Evolutionary conservation across 2,797 vertebrate species (phyloP).

Genomic region (Melanotaenia pygmaea): DNA sequence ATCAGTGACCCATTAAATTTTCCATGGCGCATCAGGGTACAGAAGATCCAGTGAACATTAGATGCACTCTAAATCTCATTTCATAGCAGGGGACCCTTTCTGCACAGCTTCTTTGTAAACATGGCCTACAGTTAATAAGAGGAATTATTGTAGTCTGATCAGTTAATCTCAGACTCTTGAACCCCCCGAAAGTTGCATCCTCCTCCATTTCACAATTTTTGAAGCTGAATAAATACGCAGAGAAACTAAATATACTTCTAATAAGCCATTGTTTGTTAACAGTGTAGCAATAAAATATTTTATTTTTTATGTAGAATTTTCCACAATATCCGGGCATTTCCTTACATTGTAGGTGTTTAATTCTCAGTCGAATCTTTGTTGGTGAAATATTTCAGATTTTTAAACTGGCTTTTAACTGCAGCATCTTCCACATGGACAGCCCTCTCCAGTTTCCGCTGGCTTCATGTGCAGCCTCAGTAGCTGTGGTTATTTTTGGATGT

Average conservation of each 20-base stretch:
- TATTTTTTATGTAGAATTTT: constrained; percentile 3
- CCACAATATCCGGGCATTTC: not conserved
- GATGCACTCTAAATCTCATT: constrained; percentile 50
- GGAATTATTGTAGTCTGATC: constrained; percentile 27
- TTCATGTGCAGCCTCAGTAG: constrained; percentile 35
- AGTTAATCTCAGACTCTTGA: not conserved
- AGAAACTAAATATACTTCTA: constrained; percentile 8
- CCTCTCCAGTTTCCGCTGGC: constrained; percentile 29
- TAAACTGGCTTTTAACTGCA: constrained; percentile 21
- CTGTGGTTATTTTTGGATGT: constrained; percentile 65
- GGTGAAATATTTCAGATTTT: constrained; percentile 26
- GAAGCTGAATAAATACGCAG: constrained; percentile 12
- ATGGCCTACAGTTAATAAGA: constrained; percentile 55
- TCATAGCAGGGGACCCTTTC: constrained; percentile 52
- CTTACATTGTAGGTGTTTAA: not conserved
- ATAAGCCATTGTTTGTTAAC: not conserved
- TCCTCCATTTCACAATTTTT: constrained; percentile 34
- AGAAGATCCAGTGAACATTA: constrained; percentile 7
- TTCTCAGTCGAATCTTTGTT: constrained; percentile 17
- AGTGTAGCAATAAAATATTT: not conserved
- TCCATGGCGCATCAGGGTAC: constrained; percentile 6
- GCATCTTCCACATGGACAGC: constrained; percentile 16
- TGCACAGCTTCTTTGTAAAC: constrained; percentile 29
- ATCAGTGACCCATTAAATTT: constrained; percentile 53
- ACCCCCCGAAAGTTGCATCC: constrained; percentile 9